Percentiles rank a stretch among this genome's conserved stretches.
Evolutionary conservation across 2,113 vertebrate genomes (phyloP).

Genomic region (Fulmarus glacialis): DNA sequence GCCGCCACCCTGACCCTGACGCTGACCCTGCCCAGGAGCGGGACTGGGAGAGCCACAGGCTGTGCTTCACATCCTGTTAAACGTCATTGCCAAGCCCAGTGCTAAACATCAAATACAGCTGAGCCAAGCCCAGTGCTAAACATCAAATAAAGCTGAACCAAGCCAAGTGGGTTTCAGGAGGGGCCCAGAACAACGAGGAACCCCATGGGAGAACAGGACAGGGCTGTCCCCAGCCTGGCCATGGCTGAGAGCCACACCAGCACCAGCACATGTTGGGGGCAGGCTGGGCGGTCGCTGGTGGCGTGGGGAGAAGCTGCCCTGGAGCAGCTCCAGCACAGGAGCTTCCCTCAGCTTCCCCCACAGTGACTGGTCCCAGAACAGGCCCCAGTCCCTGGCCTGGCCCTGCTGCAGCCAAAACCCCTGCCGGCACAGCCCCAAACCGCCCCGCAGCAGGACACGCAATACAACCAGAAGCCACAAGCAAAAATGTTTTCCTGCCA

Average conservation of each 20-base stretch:
- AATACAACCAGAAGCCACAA: not conserved
- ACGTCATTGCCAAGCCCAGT: rapidly evolving
- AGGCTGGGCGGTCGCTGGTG: not conserved
- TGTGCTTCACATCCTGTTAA: rapidly evolving
- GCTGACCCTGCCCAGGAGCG: not conserved
- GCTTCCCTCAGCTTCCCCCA: not conserved
- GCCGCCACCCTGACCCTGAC: too few species aligned
- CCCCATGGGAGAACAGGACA: rapidly evolving
- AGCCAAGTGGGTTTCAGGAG: not conserved
- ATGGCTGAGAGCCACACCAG: rapidly evolving
- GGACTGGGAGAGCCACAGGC: rapidly evolving
- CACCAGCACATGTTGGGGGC: not conserved
- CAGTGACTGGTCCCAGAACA: rapidly evolving
- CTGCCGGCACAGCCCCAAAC: not conserved
- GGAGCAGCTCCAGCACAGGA: not conserved
- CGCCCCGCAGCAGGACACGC: not conserved
- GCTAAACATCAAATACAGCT: not conserved
- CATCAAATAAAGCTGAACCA: not conserved
- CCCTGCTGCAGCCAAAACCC: not conserved
- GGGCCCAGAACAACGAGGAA: not conserved
- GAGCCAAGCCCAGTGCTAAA: too few species aligned
- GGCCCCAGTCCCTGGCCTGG: not conserved
- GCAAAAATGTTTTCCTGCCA: too few species aligned
- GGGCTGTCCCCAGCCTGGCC: not conserved
- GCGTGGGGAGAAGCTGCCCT: rapidly evolving